Evolutionary conservation across 2,888 invertebrate species (phyloP).

Genomic region (Lasioglossum zephyrum): DNA sequence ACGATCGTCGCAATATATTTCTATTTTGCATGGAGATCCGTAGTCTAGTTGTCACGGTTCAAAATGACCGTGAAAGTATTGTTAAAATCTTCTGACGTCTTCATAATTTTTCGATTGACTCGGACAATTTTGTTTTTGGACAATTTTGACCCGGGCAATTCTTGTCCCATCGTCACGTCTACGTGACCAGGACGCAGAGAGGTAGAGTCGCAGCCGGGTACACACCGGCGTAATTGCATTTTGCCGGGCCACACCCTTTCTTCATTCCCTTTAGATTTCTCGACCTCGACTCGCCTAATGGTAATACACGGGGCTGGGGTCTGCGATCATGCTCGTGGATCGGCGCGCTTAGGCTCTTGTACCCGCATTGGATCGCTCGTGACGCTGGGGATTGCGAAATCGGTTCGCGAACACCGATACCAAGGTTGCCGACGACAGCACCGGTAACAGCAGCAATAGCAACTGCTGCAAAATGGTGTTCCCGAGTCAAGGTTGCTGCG

Average conservation of each 20-base stretch:
- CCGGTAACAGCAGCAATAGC: background rate
- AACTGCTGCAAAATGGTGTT: constrained; percentile 8
- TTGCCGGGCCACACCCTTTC: constrained; percentile 71
- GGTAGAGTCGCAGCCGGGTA: constrained; percentile 49
- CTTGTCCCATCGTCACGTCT: background rate
- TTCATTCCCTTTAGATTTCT: constrained; percentile 30
- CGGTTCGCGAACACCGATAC: constrained; percentile 40
- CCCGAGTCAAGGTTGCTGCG: constrained; percentile 46
- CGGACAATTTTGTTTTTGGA: no score
- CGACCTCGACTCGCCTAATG: constrained; percentile 73
- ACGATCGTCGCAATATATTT: no score
- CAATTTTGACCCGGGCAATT: no score
- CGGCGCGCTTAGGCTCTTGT: constrained; percentile 13
- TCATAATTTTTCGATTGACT: no score
- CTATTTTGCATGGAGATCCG: no score
- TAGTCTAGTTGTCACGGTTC: no score
- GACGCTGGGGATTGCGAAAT: constrained; percentile 54
- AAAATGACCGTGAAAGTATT: no score
- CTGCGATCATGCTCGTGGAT: constrained; percentile 43
- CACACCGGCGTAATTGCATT: constrained; percentile 79
- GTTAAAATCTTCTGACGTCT: no score
- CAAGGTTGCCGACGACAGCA: constrained; percentile 33
- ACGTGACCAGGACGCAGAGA: constrained; percentile 22
- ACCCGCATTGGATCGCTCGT: constrained; percentile 42
- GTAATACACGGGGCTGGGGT: constrained; percentile 68